Evolutionary conservation across 2,113 vertebrate genomes (phyloP).

Genomic region (Tupaia tana): DNA sequence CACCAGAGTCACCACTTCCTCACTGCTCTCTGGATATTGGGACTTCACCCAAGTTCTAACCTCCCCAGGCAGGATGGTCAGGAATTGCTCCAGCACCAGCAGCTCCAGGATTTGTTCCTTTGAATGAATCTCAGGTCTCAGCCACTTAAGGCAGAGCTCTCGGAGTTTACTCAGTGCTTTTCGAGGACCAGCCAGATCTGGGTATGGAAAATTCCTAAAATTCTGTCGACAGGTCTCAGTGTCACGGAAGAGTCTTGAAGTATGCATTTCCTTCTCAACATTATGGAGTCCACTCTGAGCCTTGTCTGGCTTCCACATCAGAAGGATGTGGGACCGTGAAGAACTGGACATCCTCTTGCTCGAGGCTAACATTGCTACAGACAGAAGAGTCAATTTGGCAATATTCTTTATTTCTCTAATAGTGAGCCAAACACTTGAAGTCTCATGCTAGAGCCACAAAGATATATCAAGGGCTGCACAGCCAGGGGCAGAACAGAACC

Average conservation of each 20-base stretch:
- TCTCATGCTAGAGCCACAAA: slow-evolving; percentile 55
- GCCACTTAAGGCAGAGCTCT: slow-evolving; percentile 80
- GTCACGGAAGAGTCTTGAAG: slow-evolving; percentile 64
- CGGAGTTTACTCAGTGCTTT: slow-evolving; percentile 77
- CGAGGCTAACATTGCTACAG: slow-evolving; percentile 66
- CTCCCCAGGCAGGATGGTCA: slow-evolving; percentile 79
- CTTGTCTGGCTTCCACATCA: slow-evolving; percentile 71
- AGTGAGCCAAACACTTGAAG: slow-evolving; percentile 59
- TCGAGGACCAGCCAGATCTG: slow-evolving; percentile 76
- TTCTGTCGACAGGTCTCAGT: slow-evolving; percentile 77
- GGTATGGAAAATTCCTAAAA: slow-evolving; percentile 79
- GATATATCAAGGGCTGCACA: slow-evolving; percentile 19
- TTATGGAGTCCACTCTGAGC: slow-evolving; percentile 36
- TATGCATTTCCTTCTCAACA: slow-evolving; percentile 45
- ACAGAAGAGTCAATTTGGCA: slow-evolving; percentile 13
- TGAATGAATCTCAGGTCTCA: slow-evolving; percentile 80
- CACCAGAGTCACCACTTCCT: slow-evolving; percentile 79
- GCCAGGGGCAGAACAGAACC: slow-evolving; percentile 14
- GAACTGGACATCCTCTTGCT: slow-evolving; percentile 69
- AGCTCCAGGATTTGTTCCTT: slow-evolving; percentile 81
- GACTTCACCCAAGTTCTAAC: slow-evolving; percentile 79
- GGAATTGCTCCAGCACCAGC: slow-evolving; percentile 81
- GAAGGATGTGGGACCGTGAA: slow-evolving; percentile 60
- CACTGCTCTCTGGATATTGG: slow-evolving; percentile 76
- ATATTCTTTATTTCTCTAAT: slow-evolving; percentile 59